phyloP scores from a whole-genome alignment of 2,888 invertebrate species.

The Thysanoteuthis rhombus region DNA sequence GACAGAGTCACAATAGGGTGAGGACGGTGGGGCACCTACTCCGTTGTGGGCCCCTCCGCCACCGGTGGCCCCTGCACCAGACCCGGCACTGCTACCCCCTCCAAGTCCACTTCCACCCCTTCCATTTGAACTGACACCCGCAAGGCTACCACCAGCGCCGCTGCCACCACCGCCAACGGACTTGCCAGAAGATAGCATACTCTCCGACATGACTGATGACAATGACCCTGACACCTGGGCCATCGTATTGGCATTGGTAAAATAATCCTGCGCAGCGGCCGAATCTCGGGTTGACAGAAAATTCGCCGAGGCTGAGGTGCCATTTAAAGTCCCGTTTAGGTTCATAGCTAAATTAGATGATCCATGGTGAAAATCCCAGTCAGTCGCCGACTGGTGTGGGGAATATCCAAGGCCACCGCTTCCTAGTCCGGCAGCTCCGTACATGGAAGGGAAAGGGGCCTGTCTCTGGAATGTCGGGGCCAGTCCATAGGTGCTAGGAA shows the following conservation, averaged over 20 bases:
- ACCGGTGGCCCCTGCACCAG: not conserved
- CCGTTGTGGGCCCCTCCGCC: not conserved
- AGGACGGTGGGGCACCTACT: not conserved
- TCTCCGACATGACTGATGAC: conserved; percentile 17
- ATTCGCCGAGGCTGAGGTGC: conserved; percentile 26
- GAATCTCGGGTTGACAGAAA: conserved; percentile 22
- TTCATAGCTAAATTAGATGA: conserved; percentile 28
- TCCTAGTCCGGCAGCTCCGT: conserved; percentile 36
- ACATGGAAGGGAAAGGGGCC: conserved; percentile 37
- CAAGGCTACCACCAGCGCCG: conserved; percentile 1
- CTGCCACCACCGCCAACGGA: not conserved
- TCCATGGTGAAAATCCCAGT: conserved; percentile 35
- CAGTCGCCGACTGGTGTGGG: conserved; percentile 34
- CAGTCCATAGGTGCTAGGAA: conserved; percentile 39
- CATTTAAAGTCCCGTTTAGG: conserved; percentile 31
- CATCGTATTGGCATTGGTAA: conserved; percentile 23
- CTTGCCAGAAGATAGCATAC: conserved; percentile 14
- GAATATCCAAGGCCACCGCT: conserved; percentile 38
- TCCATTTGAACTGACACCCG: not conserved
- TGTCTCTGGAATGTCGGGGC: conserved; percentile 38
- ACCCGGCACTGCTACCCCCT: not conserved
- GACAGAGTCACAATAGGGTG: conserved; percentile 28
- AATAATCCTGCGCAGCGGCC: conserved; percentile 27
- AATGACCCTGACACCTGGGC: conserved; percentile 20
- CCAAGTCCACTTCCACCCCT: conserved; percentile 13